Evolutionary conservation across 2,113 vertebrate genomes (phyloP).

Genomic region (Cyanoderma ruficeps): DNA sequence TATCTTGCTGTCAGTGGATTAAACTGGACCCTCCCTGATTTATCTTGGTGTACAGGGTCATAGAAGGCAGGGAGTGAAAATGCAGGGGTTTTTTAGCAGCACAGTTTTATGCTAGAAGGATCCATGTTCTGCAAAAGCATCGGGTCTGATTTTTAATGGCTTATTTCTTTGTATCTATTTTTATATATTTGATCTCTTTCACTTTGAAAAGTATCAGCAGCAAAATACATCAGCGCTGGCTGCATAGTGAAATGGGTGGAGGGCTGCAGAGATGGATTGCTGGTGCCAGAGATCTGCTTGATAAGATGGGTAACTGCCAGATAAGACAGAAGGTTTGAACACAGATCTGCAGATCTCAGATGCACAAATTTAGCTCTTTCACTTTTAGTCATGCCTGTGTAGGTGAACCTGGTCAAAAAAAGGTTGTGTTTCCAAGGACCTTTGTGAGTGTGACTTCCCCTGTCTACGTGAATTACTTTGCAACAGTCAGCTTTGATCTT

Average conservation of each 20-base stretch:
- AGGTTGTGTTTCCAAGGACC: constrained; percentile 17
- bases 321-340: constrained; percentile 30
- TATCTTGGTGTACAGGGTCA: not conserved
- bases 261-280: constrained; percentile 6
- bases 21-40: not conserved
- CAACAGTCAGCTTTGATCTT: constrained; percentile 44
- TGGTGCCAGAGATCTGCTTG: constrained; percentile 21
- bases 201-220: constrained; percentile 24
- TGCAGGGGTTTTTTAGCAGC: not conserved
- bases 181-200: constrained; percentile 19
- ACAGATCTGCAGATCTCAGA: constrained; percentile 1
- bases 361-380: constrained; percentile 9
- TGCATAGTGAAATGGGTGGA: constrained; percentile 8
- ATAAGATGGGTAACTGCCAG: constrained; percentile 37
- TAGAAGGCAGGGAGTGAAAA: not conserved
- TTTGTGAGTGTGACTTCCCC: not conserved
- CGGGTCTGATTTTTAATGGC: not conserved
- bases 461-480: constrained; percentile 32
- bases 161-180: constrained; percentile 32
- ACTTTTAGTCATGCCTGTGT: not conserved
- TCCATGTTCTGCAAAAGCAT: not conserved
- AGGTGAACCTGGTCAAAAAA: constrained; percentile 25
- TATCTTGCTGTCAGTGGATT: not conserved
- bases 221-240: not conserved
- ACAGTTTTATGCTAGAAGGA: not conserved